These are phyloP conservation scores for Plutomurus gul DNA, from an alignment of 1,140 invertebrate species.

Conservation along the genomic window DNA sequence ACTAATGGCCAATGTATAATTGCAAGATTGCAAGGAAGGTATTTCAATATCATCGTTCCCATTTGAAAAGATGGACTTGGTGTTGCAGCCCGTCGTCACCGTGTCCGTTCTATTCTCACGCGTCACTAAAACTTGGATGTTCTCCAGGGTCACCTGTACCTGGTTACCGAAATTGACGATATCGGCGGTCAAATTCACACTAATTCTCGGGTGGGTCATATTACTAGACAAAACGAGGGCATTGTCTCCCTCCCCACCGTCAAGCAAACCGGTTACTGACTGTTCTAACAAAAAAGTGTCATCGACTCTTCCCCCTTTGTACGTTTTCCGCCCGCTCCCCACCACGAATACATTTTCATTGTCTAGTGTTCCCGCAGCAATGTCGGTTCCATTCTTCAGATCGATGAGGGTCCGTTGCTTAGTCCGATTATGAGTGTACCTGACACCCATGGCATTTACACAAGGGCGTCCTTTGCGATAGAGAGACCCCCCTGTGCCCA, in stretches of 20 bases:
- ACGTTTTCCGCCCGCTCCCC: background rate
- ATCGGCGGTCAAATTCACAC: background rate
- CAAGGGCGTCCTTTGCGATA: background rate
- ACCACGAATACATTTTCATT: background rate
- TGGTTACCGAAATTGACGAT: background rate
- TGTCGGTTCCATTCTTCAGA: background rate
- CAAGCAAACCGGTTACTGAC: background rate
- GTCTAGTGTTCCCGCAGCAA: background rate
- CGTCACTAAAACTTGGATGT: background rate
- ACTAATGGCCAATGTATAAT: background rate
- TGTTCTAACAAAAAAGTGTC: background rate
- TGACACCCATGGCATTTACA: background rate
- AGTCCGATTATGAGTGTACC: background rate
- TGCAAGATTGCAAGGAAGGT: background rate
- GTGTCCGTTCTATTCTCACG: background rate
- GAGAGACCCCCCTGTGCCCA: background rate
- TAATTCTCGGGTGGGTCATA: background rate
- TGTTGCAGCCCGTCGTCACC: background rate
- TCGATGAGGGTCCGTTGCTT: background rate
- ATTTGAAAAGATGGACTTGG: background rate
- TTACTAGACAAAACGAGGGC: background rate
- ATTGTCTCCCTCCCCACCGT: background rate
- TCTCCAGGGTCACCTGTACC: background rate
- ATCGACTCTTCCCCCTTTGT: background rate
- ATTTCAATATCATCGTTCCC: no score